Conservation (phyloP, 2,797 vertebrate genomes). For the Xerus rutilus region DNA sequence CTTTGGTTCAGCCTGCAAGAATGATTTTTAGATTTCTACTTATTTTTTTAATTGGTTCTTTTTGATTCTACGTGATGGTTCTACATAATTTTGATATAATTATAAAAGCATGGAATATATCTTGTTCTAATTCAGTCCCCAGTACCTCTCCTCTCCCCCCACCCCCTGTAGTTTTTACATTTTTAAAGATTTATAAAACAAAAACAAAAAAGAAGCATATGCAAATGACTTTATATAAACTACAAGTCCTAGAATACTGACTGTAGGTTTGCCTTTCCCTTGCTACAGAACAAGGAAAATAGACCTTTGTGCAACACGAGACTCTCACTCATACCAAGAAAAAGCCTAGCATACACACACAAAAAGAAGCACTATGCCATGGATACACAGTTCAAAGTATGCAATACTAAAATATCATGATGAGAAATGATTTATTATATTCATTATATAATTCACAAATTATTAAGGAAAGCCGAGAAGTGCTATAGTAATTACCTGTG, state of each 20-base stretch:
- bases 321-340: not conserved
- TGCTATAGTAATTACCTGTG: not conserved
- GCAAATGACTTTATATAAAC: not conserved
- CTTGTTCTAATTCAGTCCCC: too few species aligned
- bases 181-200: not conserved
- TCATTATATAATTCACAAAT: not conserved
- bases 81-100: too few species aligned
- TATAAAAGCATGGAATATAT: too few species aligned
- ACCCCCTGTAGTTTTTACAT: not conserved
- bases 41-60: not conserved
- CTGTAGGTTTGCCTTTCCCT: not conserved
- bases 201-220: not conserved
- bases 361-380: not conserved
- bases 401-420: not conserved
- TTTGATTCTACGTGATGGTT: too few species aligned
- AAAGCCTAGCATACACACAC: not conserved
- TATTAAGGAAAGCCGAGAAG: not conserved
- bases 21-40: not conserved
- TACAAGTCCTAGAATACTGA: not conserved
- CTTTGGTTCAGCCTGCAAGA: not conserved
- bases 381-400: not conserved
- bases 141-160: too few species aligned
- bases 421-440: not conserved
- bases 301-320: not conserved
- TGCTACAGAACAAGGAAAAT: not conserved